phyloP scores from a whole-genome alignment of 2,113 vertebrate genomes.

The Leuciscus idus region DNA sequence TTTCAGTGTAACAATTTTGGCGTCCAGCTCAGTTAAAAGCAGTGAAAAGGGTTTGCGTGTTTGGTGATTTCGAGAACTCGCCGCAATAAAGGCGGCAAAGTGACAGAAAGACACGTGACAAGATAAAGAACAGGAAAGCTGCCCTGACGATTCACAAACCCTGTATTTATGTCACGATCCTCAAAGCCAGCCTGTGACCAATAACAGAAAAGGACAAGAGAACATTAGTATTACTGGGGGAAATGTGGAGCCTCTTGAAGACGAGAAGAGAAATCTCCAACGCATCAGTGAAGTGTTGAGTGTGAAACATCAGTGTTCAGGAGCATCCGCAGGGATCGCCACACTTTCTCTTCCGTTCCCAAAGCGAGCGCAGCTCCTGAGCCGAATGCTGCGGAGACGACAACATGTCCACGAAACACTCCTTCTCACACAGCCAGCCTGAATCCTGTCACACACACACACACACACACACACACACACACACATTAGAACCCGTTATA shows the following conservation, averaged over 20 bases:
- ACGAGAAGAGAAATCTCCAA: not conserved
- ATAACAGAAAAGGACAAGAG: not conserved
- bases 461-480: not conserved
- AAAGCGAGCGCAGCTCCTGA: slow-evolving; percentile 83
- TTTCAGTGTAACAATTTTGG: slow-evolving; percentile 6
- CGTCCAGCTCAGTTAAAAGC: slow-evolving; percentile 8
- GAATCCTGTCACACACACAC: slow-evolving; percentile 77
- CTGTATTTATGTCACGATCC: not conserved
- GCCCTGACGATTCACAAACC: slow-evolving; percentile 6
- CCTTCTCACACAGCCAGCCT: slow-evolving; percentile 94
- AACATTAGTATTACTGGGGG: not conserved
- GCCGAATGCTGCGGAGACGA: slow-evolving; percentile 93
- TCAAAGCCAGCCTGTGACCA: not conserved
- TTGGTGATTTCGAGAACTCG: not conserved
- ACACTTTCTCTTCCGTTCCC: slow-evolving; percentile 83
- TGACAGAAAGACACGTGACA: not conserved
- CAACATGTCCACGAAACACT: slow-evolving; percentile 89
- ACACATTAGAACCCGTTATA: not conserved
- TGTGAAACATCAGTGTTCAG: slow-evolving; percentile 43
- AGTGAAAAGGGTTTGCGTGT: not conserved
- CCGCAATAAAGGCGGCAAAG: not conserved
- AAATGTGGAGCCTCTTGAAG: not conserved
- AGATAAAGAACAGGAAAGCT: not conserved
- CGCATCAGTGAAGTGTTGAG: not conserved
- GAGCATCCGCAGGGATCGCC: slow-evolving; percentile 89